Percentiles rank a stretch among this genome's conserved stretches.
Conservation (phyloP, 2,113 vertebrate genomes). For the Podilymbus podiceps region DNA sequence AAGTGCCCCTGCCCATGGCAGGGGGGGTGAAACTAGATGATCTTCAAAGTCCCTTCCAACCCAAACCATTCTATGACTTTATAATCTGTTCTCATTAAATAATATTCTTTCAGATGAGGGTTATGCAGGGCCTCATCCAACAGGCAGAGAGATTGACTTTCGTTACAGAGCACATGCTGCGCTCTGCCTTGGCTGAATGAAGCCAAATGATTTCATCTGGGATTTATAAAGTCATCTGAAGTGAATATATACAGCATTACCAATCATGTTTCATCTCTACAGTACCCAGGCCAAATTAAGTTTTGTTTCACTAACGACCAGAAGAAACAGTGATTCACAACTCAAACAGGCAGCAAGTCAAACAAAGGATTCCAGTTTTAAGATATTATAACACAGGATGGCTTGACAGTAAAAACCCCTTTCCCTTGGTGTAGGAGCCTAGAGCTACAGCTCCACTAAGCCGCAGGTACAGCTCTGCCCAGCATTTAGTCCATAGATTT, state of each 20-base stretch:
- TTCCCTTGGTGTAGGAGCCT: background rate
- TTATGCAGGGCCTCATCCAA: background rate
- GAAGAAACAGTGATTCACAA: conserved; percentile 42
- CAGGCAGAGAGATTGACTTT: background rate
- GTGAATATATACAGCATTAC: conserved; percentile 46
- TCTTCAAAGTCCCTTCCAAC: no score
- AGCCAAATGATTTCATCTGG: conserved; percentile 45
- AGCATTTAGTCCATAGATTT: background rate
- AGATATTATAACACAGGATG: background rate
- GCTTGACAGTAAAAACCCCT: background rate
- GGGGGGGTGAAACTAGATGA: no score
- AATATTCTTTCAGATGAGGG: background rate
- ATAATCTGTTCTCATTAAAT: background rate
- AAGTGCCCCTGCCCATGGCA: no score
- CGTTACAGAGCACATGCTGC: background rate
- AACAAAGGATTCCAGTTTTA: conserved; percentile 34
- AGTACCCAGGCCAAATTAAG: conserved; percentile 43
- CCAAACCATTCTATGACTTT: no score
- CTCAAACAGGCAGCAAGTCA: background rate
- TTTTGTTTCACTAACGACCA: conserved; percentile 54
- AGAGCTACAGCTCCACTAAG: background rate
- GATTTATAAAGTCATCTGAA: conserved; percentile 60
- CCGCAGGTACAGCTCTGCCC: background rate
- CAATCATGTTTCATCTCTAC: conserved; percentile 25
- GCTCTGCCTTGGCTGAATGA: background rate